Percentiles rank a stretch among this genome's conserved stretches.
phyloP scores from a whole-genome alignment of 2,113 vertebrate species.

The Coracopsis vasa region DNA sequence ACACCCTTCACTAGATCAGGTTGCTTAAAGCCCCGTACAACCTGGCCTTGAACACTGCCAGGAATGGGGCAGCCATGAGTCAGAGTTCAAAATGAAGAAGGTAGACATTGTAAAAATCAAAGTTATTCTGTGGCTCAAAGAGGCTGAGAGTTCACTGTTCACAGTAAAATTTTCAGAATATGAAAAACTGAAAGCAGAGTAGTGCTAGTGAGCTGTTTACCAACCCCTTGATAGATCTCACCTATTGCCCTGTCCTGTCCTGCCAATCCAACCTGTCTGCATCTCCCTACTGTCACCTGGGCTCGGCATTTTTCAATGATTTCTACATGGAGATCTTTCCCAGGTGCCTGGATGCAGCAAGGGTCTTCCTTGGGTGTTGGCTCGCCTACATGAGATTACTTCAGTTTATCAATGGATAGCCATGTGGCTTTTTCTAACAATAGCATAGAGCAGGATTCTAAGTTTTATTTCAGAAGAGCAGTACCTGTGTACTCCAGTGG shows the following conservation, averaged over 20 bases:
- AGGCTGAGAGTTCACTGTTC: background rate
- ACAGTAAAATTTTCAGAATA: background rate
- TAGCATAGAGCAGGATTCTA: background rate
- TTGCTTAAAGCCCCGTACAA: background rate
- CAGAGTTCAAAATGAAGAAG: background rate
- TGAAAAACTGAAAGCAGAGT: background rate
- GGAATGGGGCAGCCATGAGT: background rate
- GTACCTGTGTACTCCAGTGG: too few relatives aligned
- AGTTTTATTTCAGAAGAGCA: background rate
- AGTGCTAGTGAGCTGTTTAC: background rate
- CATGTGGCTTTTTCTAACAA: fast-evolving
- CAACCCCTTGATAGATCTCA: background rate
- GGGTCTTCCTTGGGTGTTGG: background rate
- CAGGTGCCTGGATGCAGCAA: background rate
- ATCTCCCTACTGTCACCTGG: background rate
- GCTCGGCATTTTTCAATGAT: background rate
- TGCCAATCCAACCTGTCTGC: fast-evolving
- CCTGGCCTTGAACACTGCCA: background rate
- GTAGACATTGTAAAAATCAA: background rate
- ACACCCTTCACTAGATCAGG: background rate
- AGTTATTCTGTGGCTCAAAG: background rate
- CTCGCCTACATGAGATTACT: fast-evolving
- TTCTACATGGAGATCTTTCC: background rate
- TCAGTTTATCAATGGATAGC: background rate
- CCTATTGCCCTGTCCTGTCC: fast-evolving